Conservation (phyloP, 2,797 vertebrate genomes). For the Gallinago stenura region DNA sequence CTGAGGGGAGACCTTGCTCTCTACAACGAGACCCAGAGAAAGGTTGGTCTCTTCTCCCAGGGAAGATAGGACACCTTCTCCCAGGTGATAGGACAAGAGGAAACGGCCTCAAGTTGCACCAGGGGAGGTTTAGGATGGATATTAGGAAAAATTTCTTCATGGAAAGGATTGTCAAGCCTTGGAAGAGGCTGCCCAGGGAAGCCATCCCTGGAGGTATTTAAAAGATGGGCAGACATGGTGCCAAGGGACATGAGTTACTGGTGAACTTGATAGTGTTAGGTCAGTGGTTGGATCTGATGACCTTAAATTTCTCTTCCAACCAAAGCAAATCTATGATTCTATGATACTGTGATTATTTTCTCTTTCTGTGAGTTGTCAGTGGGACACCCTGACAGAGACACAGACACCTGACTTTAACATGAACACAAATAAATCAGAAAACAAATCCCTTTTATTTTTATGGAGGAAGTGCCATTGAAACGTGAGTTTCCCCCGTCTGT, state of each 20-base stretch:
- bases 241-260: background rate
- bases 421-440: background rate
- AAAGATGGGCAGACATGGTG: background rate
- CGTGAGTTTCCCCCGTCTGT: background rate
- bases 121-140: no score
- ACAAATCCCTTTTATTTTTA: background rate
- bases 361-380: background rate
- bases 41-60: no score
- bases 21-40: no score
- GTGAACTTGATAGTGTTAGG: background rate
- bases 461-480: background rate
- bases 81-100: no score
- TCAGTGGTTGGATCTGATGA: background rate
- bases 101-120: no score
- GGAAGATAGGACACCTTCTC: no score
- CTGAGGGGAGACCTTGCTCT: no score
- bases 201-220: background rate
- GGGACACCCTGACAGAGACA: background rate
- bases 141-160: no score
- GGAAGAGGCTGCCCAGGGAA: background rate
- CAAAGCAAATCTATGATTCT: background rate
- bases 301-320: background rate
- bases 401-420: background rate
- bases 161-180: background rate
- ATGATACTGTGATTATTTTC: background rate